Base-by-base conservation (phyloP, 1,140 invertebrate species). In the Drosophila teissieri region DNA sequence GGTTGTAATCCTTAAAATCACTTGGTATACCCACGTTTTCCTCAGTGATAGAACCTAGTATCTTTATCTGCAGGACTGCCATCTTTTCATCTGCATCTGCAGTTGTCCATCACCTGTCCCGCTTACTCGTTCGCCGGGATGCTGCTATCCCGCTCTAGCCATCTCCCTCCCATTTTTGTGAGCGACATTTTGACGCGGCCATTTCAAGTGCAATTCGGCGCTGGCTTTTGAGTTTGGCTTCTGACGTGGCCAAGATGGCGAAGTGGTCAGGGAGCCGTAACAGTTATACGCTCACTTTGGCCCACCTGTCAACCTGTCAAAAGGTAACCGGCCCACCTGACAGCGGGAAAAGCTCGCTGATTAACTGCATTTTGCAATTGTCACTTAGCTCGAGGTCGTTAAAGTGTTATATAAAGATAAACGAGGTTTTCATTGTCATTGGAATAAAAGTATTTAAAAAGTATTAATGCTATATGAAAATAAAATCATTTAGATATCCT, bases 161-260 rank as follows among this genome's bases (percentile, higher is more conserved):
- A 31, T 42, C 39, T 31, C 10, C 53, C 14, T 62, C 14, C 54
- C 22, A 31, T 52, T 60, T 60, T 65, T 57, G 11, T 86, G 82
- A 86, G 83, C 62, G 81, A 85, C 82, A 85, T 70, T 85, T 85
- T 85, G 77, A 85, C 82, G 67, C 72, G 68, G 45, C 49, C 73
- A 58, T 69, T 81, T 82, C 78, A 85, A 77, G 76, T 84, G 80
- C 80, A 73, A 60, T 84, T 84, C 76, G 64, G 62, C 68, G 72
- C 61, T 73, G 75, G 61, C 46, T 68, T 69, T 65, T 65, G 48
- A 31, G 46, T 53, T 54, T 46, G 31, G 14, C 40, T 56, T 70
- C 31, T 61, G 67, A 80, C 57, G 53, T 54, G 67, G 48, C 62
- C 54, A 62, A 55, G 64, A 53, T 78, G 60, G 58, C 60, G 27